Conservation (phyloP, 2,113 vertebrate genomes). For the Austrofundulus limnaeus region DNA sequence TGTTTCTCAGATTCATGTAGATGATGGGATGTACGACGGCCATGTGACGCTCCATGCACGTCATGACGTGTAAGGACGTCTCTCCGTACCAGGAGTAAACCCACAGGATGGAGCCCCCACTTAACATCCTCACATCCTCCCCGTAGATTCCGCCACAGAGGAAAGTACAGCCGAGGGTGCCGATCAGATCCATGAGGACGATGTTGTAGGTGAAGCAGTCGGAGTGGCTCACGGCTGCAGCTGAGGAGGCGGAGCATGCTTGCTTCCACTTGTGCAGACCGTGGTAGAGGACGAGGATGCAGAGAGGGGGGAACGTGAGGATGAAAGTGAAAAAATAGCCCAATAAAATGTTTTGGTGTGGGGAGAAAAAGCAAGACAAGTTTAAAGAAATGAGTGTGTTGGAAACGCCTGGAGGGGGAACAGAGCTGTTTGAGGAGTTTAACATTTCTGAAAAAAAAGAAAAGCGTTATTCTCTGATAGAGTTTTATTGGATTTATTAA, state of each 20-base stretch:
- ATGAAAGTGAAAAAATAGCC: no score
- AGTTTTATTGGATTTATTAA: no score
- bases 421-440: no score
- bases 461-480: no score
- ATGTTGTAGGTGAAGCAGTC: constrained; percentile 13
- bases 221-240: not conserved
- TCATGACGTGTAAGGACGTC: not conserved
- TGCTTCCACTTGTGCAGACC: not conserved
- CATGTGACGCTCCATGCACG: constrained; percentile 14
- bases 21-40: constrained; percentile 11
- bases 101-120: no score
- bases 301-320: not conserved
- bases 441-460: no score
- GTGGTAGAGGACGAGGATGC: not conserved
- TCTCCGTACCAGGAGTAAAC: not conserved
- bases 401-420: no score
- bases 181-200: not conserved
- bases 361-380: no score
- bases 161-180: not conserved
- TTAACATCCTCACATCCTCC: no score
- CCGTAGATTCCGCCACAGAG: not conserved
- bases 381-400: no score
- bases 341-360: no score
- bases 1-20: not conserved
- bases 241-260: not conserved